Conservation (phyloP, 2,888 invertebrate species). For the Ellobium chinense region DNA sequence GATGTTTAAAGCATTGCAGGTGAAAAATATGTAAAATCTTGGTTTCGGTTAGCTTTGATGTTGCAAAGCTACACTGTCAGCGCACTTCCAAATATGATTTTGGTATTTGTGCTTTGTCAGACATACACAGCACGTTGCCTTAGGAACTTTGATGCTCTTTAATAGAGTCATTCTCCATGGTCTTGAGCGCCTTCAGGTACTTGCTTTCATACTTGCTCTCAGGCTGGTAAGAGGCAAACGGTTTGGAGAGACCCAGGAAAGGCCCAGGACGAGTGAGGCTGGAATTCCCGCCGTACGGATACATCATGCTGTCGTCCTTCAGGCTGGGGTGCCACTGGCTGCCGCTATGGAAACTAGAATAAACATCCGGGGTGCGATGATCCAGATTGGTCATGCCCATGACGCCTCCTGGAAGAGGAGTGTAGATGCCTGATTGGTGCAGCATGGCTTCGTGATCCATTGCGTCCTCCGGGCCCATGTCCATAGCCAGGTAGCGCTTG, state of each 20-base stretch:
- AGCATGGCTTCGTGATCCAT: constrained; percentile 45
- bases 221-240: constrained; percentile 43
- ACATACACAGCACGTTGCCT: not conserved
- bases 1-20: too few relatives aligned
- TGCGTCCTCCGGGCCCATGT: constrained; percentile 57
- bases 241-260: constrained; percentile 51
- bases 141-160: constrained; percentile 40
- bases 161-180: constrained; percentile 45
- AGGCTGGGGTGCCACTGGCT: constrained; percentile 32
- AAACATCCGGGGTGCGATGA: constrained; percentile 26
- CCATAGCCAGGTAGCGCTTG: constrained; percentile 59
- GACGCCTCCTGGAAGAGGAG: constrained; percentile 14
- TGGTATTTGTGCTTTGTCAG: too few relatives aligned
- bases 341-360: constrained; percentile 33
- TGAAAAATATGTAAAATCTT: not conserved
- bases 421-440: constrained; percentile 15
- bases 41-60: not conserved
- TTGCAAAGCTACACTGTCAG: not conserved
- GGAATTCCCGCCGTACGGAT: constrained; percentile 51
- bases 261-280: constrained; percentile 51
- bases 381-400: constrained; percentile 43
- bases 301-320: constrained; percentile 47
- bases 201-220: constrained; percentile 48
- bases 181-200: constrained; percentile 48
- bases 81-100: not conserved